These are phyloP conservation scores for Ianthella basta DNA, from an alignment of 37 sponge, comb jelly and placozoan genomes.

Conservation along the genomic window DNA sequence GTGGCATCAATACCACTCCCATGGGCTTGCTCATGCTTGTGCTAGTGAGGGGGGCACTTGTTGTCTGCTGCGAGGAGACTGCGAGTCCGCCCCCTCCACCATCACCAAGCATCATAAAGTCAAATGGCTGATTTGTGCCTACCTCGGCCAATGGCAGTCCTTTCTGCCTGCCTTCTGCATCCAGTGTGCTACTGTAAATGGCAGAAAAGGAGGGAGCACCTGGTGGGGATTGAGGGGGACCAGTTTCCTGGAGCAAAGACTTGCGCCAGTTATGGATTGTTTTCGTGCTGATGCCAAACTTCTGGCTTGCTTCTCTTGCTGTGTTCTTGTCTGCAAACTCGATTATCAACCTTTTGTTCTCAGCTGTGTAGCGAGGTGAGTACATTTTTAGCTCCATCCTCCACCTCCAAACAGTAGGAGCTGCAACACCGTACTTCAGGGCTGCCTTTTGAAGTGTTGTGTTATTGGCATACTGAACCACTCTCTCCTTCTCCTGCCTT, in stretches of 20 bases:
- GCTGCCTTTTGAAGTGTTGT: slow-evolving; percentile 89
- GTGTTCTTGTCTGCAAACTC: slow-evolving; percentile 73
- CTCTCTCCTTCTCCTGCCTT: slow-evolving; percentile 77
- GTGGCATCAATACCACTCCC: slow-evolving; percentile 38
- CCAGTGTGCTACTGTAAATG: not conserved
- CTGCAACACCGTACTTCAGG: slow-evolving; percentile 75
- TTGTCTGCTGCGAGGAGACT: not conserved
- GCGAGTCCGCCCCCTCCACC: not conserved
- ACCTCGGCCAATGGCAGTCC: not conserved
- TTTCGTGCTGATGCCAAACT: slow-evolving; percentile 72
- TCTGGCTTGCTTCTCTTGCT: slow-evolving; percentile 69
- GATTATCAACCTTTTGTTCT: slow-evolving; percentile 81
- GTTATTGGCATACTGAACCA: slow-evolving; percentile 81
- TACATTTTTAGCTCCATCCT: slow-evolving; percentile 81
- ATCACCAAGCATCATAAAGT: slow-evolving; percentile 19
- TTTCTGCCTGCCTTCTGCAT: slow-evolving; percentile 8
- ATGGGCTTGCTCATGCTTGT: slow-evolving; percentile 5
- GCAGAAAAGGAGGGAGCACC: too few relatives aligned
- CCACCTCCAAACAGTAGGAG: slow-evolving; percentile 89
- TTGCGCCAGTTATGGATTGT: slow-evolving; percentile 83
- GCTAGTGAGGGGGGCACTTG: not conserved
- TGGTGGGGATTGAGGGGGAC: not conserved
- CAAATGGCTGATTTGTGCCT: slow-evolving; percentile 10
- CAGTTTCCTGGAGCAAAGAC: not conserved
- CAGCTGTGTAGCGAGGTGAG: slow-evolving; percentile 72